Evolutionary conservation across 1,140 invertebrate genomes (phyloP).

Genomic region (Lineus longissimus): DNA sequence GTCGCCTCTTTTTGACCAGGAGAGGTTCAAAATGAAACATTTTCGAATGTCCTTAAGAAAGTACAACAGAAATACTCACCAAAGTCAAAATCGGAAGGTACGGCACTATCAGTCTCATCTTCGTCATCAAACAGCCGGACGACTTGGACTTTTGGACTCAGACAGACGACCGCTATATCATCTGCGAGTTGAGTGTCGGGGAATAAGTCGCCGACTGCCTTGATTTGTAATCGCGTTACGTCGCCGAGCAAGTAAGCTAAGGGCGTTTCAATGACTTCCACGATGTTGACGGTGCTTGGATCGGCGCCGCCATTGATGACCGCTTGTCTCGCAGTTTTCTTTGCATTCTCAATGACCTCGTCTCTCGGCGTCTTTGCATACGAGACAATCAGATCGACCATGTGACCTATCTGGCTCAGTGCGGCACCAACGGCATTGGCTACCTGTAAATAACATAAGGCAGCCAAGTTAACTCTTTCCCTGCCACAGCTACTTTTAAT

Average conservation of each 20-base stretch:
- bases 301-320: slow-evolving; percentile 29
- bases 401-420: slow-evolving; percentile 37
- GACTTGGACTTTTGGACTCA: too few relatives aligned
- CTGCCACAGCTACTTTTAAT: too few relatives aligned
- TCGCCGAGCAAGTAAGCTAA: slow-evolving; percentile 39
- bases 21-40: too few relatives aligned
- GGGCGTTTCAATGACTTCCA: slow-evolving; percentile 29
- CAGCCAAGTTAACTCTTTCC: background rate
- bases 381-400: slow-evolving; percentile 29
- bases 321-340: slow-evolving; percentile 15
- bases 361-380: slow-evolving; percentile 22
- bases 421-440: slow-evolving; percentile 49
- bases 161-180: too few relatives aligned
- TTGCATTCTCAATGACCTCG: slow-evolving; percentile 10
- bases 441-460: slow-evolving; percentile 29
- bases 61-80: too few relatives aligned
- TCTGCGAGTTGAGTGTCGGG: background rate
- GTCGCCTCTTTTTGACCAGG: too few relatives aligned
- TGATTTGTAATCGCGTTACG: slow-evolving; percentile 33
- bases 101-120: too few relatives aligned
- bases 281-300: slow-evolving; percentile 21
- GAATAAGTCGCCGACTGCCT: slow-evolving; percentile 30
- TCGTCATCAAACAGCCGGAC: too few relatives aligned
- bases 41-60: too few relatives aligned
- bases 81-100: too few relatives aligned